Evolutionary conservation across 2,888 invertebrate species (phyloP).

Genomic region (Seira ritae): DNA sequence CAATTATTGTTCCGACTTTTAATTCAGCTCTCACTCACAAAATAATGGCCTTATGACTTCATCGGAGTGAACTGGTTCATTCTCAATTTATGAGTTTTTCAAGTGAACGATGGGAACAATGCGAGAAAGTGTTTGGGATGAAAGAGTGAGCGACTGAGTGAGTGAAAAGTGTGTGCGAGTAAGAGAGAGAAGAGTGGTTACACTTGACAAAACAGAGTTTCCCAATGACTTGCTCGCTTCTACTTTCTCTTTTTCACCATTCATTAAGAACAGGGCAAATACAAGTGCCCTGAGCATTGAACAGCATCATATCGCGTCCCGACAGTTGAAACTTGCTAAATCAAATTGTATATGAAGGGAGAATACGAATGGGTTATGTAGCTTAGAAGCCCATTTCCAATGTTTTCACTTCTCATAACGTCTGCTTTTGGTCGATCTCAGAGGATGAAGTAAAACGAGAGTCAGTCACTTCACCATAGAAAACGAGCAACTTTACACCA

Average conservation of each 20-base stretch:
- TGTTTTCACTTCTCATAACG: constrained; percentile 11
- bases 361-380: background rate
- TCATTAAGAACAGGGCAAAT: constrained; percentile 37
- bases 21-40: background rate
- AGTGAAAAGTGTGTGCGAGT: background rate
- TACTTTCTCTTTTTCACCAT: constrained; percentile 41
- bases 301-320: background rate
- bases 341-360: background rate
- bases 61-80: background rate
- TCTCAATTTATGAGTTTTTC: background rate
- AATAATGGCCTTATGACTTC: constrained; percentile 21
- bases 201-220: constrained; percentile 28
- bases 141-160: constrained; percentile 1
- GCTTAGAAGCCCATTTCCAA: background rate
- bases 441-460: too few species aligned
- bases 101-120: background rate
- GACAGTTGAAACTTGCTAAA: background rate
- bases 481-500: constrained; percentile 15
- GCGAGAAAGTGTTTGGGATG: constrained; percentile 1
- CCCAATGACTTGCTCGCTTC: background rate
- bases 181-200: constrained; percentile 20
- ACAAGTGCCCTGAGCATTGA: constrained; percentile 6
- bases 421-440: too few species aligned
- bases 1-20: background rate
- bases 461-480: background rate